Evolutionary conservation across 1,140 invertebrate genomes (phyloP), one percentile per base, ranked within the genome.

Genomic region (Parapsyche elsis): DNA sequence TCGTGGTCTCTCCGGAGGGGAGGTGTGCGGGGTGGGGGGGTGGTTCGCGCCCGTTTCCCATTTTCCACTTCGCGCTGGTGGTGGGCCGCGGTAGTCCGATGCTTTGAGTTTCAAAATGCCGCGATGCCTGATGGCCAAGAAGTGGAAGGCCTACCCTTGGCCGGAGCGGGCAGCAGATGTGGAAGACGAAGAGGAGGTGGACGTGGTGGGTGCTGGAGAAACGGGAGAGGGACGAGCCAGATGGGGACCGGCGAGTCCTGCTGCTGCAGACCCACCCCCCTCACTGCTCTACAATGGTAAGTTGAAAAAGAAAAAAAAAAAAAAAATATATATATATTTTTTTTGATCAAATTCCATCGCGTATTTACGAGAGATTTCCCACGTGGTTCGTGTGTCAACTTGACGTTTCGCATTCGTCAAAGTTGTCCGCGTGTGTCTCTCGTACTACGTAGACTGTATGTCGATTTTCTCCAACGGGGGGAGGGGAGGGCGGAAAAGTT

Each of bases 41-140:
- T 2, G 49, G 10, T 2, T 53, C 49, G 49, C 49, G 49, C 49
- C 49, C 80, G 76, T 71, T 38, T 38, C 30, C 30, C 30, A 7
- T 38, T 38, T 76, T 75, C 45, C 19, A 45, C 71, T 77, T 49
- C 64, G 87, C 86, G 87, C 88, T 88, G 88, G 87, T 82, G n/a
- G 9, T 61, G 57, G 57, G 57, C 49, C 2, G 49, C 16, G 57
- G 30, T 38, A 53, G 16, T 53, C 49, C 10, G 49, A 53, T 53
- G 49, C 87, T 87, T 86, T 85, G 82, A 49, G 78, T 87, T n/a
- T n/a, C 89, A 89, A 87, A 86, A 95, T 95, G 94, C 94, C 94
- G 88, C 94, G 94, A 86, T 95, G 94, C 90, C 91, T 95, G 85
- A 96, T 96, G 94, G 95, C 95, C 84, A 95, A 96, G 88, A 96